Conservation (phyloP, 2,888 invertebrate species). For the Tuta absoluta region DNA sequence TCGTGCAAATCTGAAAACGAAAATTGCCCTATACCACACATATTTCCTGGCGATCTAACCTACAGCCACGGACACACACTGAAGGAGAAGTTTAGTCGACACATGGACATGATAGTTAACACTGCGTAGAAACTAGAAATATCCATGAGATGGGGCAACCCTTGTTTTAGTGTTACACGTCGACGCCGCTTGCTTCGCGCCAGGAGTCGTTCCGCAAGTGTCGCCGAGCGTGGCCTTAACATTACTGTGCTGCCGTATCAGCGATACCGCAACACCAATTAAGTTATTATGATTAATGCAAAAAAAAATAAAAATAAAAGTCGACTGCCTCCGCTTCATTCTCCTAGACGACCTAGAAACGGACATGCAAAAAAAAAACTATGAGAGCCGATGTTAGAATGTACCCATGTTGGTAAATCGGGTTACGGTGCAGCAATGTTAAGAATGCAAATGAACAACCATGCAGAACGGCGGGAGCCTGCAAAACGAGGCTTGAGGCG, state of each 20-base stretch:
- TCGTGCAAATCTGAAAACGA: slow-evolving; percentile 82
- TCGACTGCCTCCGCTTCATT: slow-evolving; percentile 53
- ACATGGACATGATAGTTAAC: slow-evolving; percentile 80
- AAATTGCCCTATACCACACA: slow-evolving; percentile 82
- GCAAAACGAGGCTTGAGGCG: slow-evolving; percentile 63
- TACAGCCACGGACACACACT: slow-evolving; percentile 74
- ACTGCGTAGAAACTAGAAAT: slow-evolving; percentile 74
- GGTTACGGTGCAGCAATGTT: slow-evolving; percentile 76
- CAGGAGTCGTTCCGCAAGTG: slow-evolving; percentile 45
- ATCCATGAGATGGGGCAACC: slow-evolving; percentile 82
- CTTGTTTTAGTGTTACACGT: slow-evolving; percentile 71
- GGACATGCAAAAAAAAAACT: slow-evolving; percentile 72
- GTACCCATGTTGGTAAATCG: slow-evolving; percentile 70
- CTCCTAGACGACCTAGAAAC: slow-evolving; percentile 68
- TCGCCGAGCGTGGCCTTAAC: slow-evolving; percentile 60
- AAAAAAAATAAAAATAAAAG: slow-evolving; percentile 48
- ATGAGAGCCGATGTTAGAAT: slow-evolving; percentile 66
- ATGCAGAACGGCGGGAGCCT: slow-evolving; percentile 75
- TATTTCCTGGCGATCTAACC: slow-evolving; percentile 74
- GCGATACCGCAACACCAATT: slow-evolving; percentile 52
- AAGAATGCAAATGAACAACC: slow-evolving; percentile 78
- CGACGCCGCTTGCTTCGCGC: slow-evolving; percentile 54
- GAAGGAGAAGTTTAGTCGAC: slow-evolving; percentile 73
- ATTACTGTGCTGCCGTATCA: slow-evolving; percentile 54
- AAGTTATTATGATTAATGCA: slow-evolving; percentile 54